A percentile compares a stretch with the other conserved stretches of the same genome.
phyloP scores from a whole-genome alignment of 2,113 vertebrate genomes.

The Bubo bubo region DNA sequence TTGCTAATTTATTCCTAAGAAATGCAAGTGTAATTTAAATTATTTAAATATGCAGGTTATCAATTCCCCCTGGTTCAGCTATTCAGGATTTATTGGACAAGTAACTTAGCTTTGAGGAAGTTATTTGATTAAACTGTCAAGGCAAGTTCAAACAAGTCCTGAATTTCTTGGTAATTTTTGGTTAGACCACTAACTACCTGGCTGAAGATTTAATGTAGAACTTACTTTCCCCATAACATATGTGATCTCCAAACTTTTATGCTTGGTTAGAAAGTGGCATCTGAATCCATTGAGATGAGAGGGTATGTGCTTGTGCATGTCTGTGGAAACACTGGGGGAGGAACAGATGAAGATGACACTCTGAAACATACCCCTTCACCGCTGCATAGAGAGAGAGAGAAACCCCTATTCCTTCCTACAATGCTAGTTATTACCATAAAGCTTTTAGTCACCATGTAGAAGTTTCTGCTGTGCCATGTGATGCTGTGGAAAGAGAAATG shows the following conservation, averaged over 20 bases:
- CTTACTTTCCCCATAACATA: background rate
- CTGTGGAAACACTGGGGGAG: background rate
- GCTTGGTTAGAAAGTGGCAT: background rate
- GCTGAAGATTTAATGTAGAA: background rate
- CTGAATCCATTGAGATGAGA: background rate
- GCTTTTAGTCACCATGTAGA: background rate
- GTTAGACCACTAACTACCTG: background rate
- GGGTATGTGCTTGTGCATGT: background rate
- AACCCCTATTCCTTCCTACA: background rate
- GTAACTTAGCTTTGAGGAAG: background rate
- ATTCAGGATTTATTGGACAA: background rate
- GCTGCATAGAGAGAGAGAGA: background rate
- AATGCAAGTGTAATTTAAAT: background rate
- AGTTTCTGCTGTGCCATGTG: conserved; percentile 24
- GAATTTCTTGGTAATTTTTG: background rate
- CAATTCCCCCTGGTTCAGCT: background rate
- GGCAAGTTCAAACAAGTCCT: background rate
- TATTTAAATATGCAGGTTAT: background rate
- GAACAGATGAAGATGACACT: background rate
- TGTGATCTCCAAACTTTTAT: background rate
- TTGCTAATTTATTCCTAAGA: background rate
- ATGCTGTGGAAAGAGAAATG: conserved; percentile 4
- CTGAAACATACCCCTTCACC: background rate
- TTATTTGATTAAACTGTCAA: background rate
- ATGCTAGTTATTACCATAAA: background rate